A percentile compares a stretch with the other conserved stretches of the same genome.
These are phyloP conservation scores for Epizoanthus stellaris DNA, from an alignment of 92 coral and sea anemone genomes.

Conservation along the genomic window DNA sequence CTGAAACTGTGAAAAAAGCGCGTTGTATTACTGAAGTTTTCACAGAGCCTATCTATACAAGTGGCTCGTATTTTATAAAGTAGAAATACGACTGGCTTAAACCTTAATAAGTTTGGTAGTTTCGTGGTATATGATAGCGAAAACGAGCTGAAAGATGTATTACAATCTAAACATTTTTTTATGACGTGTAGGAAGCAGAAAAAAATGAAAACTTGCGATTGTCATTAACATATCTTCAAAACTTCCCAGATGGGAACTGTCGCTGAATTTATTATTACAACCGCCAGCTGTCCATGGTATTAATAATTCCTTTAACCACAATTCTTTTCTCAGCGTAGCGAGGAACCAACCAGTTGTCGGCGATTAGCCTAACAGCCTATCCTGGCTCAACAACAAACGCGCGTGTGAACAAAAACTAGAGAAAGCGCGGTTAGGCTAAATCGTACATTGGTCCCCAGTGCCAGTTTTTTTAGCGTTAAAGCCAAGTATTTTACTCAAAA, in stretches of 20 bases:
- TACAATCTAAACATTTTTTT: not conserved
- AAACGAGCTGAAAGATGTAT: too few species aligned
- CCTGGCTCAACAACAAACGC: not conserved
- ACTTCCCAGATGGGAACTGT: not conserved
- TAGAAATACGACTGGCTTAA: too few species aligned
- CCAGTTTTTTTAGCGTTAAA: constrained; percentile 1
- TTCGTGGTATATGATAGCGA: too few species aligned
- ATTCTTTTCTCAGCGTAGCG: not conserved
- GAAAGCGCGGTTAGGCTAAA: not conserved
- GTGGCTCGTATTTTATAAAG: too few species aligned
- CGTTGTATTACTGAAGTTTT: not conserved
- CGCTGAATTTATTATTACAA: not conserved
- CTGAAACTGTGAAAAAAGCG: not conserved
- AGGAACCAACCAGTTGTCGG: constrained; percentile 2
- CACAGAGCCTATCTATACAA: not conserved
- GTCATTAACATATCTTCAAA: not conserved
- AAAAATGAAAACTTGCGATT: not conserved
- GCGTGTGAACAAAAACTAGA: constrained; percentile 3
- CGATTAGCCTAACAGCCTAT: not conserved
- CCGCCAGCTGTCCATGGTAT: not conserved
- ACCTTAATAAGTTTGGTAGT: too few species aligned
- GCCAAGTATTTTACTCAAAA: not conserved
- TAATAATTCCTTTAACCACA: constrained; percentile 2
- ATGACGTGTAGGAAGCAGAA: not conserved
- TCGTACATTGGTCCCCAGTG: not conserved